A percentile compares a stretch with the other conserved stretches of the same genome.
Conservation (phyloP, 1,140 invertebrate genomes). For the Drosophila ohnishii region DNA sequence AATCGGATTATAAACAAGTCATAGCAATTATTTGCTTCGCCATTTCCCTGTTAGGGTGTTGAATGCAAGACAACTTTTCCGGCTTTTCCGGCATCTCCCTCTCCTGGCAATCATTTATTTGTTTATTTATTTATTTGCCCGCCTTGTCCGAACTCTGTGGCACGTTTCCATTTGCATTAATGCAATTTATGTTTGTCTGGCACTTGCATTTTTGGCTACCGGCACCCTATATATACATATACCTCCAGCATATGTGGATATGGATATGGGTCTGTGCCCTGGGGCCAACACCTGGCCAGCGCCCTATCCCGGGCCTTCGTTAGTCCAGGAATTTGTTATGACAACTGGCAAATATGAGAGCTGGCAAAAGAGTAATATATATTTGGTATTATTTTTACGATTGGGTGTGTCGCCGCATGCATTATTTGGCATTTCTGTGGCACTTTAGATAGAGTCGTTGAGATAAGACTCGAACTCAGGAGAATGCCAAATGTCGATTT, state of each 20-base stretch:
- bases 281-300: constrained; percentile 52
- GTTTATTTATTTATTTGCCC: constrained; percentile 37
- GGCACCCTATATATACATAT: constrained; percentile 38
- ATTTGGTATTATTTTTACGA: constrained; percentile 30
- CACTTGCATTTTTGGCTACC: constrained; percentile 65
- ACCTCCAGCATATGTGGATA: neutral
- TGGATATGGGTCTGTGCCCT: constrained; percentile 34
- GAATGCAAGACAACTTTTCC: constrained; percentile 23
- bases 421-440: constrained; percentile 68
- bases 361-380: constrained; percentile 19
- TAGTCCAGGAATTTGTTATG: constrained; percentile 69
- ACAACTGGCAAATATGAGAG: constrained; percentile 55
- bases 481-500: constrained; percentile 60
- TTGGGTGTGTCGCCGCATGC: constrained; percentile 59
- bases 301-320: constrained; percentile 56
- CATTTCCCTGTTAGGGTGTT: constrained; percentile 26
- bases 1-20: neutral
- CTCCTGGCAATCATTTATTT: constrained; percentile 20
- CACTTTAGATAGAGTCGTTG: constrained; percentile 59
- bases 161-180: constrained; percentile 57
- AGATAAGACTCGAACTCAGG: constrained; percentile 50
- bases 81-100: constrained; percentile 23
- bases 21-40: neutral
- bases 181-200: constrained; percentile 64
- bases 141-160: constrained; percentile 18